A percentile compares a stretch with the other conserved stretches of the same genome.
phyloP scores from a whole-genome alignment of 2,113 vertebrate genomes.

The Callithrix jacchus region DNA sequence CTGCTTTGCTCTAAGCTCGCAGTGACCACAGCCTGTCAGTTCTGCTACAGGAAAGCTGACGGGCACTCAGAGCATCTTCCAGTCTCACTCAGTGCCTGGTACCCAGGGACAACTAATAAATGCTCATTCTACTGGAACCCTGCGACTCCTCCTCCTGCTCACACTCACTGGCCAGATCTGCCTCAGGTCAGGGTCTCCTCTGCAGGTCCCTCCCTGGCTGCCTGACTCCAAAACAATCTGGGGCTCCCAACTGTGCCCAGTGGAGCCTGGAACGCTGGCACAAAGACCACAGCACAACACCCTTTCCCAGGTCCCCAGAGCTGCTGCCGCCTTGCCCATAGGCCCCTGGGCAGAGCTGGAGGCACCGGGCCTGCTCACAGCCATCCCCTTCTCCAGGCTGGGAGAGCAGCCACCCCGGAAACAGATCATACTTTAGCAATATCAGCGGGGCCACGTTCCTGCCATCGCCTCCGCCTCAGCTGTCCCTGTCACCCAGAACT shows the following conservation, averaged over 20 bases:
- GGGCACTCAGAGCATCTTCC: not conserved
- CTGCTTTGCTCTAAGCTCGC: not conserved
- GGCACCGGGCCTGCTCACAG: not conserved
- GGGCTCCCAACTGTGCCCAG: not conserved
- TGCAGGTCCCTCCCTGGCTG: not conserved
- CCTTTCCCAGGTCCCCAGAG: not conserved
- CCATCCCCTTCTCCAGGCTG: not conserved
- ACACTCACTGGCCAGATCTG: not conserved
- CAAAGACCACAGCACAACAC: accelerated
- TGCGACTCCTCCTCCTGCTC: not conserved
- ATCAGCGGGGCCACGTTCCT: not conserved
- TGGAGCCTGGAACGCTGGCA: not conserved
- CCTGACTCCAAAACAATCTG: not conserved
- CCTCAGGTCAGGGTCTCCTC: not conserved
- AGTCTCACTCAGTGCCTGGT: not conserved
- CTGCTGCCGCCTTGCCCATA: not conserved
- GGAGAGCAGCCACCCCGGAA: not conserved
- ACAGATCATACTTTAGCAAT: not conserved
- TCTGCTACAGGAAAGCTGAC: not conserved
- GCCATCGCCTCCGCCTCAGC: no score
- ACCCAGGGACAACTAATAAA: not conserved
- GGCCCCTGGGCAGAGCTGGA: not conserved
- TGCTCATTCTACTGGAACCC: not conserved
- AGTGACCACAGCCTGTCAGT: not conserved
- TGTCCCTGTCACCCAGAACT: not conserved